These are phyloP conservation scores for Microcebus murinus DNA, from an alignment of 2,113 vertebrate genomes.

Conservation along the genomic window DNA sequence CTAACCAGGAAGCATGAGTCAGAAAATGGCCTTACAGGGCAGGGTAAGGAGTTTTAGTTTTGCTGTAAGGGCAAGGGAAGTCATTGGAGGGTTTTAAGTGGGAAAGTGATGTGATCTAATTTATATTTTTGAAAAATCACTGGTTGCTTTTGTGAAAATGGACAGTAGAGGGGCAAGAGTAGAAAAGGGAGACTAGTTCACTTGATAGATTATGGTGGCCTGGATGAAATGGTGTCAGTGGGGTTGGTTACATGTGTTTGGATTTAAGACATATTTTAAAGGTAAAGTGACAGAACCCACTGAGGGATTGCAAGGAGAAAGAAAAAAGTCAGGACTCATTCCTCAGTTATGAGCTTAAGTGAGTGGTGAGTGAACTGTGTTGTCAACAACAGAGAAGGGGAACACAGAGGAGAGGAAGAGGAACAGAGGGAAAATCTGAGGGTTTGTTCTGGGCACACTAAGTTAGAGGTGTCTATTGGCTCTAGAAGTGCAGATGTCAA, in stretches of 20 bases:
- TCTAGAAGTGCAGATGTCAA: background rate
- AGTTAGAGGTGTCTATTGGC: background rate
- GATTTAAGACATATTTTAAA: constrained; percentile 11
- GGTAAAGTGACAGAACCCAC: background rate
- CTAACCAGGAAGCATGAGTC: background rate
- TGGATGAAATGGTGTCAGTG: background rate
- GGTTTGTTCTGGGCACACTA: background rate
- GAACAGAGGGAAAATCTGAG: background rate
- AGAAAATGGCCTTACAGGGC: background rate
- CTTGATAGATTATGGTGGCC: background rate
- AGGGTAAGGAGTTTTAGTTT: background rate
- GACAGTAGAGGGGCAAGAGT: background rate
- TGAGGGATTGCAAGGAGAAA: background rate
- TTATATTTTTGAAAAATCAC: background rate
- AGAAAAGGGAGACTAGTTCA: background rate
- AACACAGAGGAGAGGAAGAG: background rate
- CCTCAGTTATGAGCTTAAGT: background rate
- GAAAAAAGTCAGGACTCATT: background rate
- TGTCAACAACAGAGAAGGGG: background rate
- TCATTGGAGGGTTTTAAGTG: background rate
- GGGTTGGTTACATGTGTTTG: background rate
- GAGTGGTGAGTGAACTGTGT: background rate
- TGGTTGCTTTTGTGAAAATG: background rate
- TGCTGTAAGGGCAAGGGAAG: background rate
- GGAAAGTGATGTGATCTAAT: background rate